Conservation (phyloP, 2,113 vertebrate species). For the Centropristis striata region DNA sequence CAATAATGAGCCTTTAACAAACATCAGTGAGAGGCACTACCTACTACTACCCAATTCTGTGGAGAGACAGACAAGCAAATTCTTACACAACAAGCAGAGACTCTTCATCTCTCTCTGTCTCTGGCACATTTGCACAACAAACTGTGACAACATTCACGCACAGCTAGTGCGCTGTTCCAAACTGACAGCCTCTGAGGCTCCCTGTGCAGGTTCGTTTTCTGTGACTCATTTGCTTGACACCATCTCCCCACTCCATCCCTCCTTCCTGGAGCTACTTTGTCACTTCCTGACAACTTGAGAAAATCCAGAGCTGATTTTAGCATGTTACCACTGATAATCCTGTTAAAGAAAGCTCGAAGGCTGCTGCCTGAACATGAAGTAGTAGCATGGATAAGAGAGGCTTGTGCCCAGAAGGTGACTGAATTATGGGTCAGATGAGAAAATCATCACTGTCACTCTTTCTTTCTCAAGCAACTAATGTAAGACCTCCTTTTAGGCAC, state of each 20-base stretch:
- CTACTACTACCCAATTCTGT: constrained; percentile 14
- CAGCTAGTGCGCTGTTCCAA: background rate
- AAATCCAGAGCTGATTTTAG: constrained; percentile 30
- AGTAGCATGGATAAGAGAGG: background rate
- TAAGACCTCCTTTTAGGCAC: background rate
- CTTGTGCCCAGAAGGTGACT: background rate
- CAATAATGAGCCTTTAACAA: constrained; percentile 39
- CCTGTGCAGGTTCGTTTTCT: constrained; percentile 38
- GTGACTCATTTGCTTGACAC: constrained; percentile 60
- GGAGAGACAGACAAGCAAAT: constrained; percentile 9
- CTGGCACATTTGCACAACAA: constrained; percentile 32
- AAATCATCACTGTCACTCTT: background rate
- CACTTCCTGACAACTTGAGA: constrained; percentile 39
- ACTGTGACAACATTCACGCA: constrained; percentile 13
- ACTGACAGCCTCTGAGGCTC: constrained; percentile 15
- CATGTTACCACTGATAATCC: constrained; percentile 5
- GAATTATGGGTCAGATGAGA: background rate
- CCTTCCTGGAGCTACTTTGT: constrained; percentile 29
- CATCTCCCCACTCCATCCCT: constrained; percentile 3
- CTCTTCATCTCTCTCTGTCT: constrained; percentile 28
- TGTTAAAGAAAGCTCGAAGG: background rate
- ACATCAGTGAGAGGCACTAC: constrained; percentile 21
- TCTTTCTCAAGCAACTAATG: background rate
- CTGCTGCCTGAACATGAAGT: background rate
- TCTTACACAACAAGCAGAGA: constrained; percentile 28